A percentile compares a stretch with the other conserved stretches of the same genome.
Conservation (phyloP, 2,113 vertebrate species). For the Nesogale talazaci region DNA sequence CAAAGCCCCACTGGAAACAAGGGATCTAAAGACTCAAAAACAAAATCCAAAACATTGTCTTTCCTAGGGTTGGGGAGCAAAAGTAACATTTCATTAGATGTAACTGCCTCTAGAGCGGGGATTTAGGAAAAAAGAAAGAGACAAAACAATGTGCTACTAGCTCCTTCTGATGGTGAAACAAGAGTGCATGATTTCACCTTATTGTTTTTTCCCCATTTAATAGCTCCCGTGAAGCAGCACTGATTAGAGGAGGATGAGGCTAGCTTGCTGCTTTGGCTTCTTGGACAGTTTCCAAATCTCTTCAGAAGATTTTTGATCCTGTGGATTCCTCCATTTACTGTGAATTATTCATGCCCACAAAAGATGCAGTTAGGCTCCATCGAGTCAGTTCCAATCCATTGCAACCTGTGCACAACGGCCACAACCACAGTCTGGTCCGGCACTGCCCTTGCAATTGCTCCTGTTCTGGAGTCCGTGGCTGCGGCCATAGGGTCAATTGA, state of each 20-base stretch:
- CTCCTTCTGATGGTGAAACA: background rate
- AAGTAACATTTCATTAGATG: background rate
- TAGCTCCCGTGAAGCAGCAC: background rate
- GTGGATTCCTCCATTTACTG: background rate
- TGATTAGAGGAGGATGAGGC: background rate
- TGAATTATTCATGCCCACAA: background rate
- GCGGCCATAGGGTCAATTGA: no score
- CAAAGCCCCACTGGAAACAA: background rate
- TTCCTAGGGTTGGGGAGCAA: background rate
- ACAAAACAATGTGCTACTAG: background rate
- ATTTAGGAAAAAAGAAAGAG: background rate
- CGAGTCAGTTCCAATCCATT: no score
- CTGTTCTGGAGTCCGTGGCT: no score
- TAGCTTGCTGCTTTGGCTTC: background rate
- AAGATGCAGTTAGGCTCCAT: background rate
- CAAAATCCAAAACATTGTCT: background rate
- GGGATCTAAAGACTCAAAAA: background rate
- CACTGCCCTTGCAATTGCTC: no score
- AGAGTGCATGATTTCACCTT: background rate
- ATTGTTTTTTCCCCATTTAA: background rate
- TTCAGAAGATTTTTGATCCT: background rate
- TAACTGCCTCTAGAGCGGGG: background rate
- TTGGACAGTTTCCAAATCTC: background rate
- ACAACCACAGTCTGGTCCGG: no score
- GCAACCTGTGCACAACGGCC: no score